Base-by-base conservation (phyloP, 2,113 vertebrate species). In the Caracal caracal region DNA sequence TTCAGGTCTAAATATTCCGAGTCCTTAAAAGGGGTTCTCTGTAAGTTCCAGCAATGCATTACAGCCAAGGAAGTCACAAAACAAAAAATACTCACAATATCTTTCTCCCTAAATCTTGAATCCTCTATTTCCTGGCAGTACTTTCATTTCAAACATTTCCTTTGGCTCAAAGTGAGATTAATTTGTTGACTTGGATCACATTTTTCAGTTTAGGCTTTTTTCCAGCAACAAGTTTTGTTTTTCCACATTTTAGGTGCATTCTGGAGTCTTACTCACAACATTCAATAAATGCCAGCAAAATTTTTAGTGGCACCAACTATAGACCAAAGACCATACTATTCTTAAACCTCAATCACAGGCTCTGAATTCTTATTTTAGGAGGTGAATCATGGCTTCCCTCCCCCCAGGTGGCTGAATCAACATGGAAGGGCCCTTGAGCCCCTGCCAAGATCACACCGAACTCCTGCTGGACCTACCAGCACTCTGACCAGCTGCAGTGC, bases 181-280 rank as follows among this genome's bases (percentile, higher is more conserved):
- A 96, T 93, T 95, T 97, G 93, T 97, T 96, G 96, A 97, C 89
- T 92, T 98, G 95, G 95, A 94, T 91, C 71, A 92, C 79, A 78
- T 96, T 97, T 97, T 97, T 92, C 88, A 95, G 83, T 88, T 94
- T 51, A 96, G 94, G 93, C 95, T 97, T 89, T 91, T 95, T 93
- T 93, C 97, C 97, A 97, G 96, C 96, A 96, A 93, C 86, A 95
- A 97, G 95, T 95, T 97, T 95, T 97, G 94, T 96, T 97, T 93
- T 95, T 95, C 96, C 75, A 93, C 86, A 97, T 97, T 97, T 96
- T 94, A 96, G 97, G 96, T 97, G 94, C 92, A 93, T 90, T 92
- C 83, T 96, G 95, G 96, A 93, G 88, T 91, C 91, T 89, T 91
- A 84, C 75, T 90, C 91, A 97, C 88, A 97, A 97, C 96, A 95